A percentile compares a stretch with the other conserved stretches of the same genome.
phyloP scores from a whole-genome alignment of 2,797 vertebrate genomes.

The Crotalus adamanteus region DNA sequence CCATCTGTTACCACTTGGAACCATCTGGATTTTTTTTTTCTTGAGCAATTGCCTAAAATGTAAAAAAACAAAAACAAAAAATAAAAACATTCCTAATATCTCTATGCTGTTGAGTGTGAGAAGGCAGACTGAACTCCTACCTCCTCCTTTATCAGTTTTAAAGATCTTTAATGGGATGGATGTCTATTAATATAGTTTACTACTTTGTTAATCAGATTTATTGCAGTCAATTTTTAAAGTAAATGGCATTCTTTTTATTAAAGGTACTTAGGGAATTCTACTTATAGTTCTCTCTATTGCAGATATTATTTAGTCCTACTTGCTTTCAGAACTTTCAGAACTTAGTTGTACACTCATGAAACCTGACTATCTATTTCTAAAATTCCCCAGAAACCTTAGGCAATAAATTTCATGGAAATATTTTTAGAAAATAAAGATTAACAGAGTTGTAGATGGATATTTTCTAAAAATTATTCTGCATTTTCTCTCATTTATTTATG shows the following conservation, averaged over 20 bases:
- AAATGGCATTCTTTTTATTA: not conserved
- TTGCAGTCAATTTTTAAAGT: not conserved
- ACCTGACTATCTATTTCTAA: not conserved
- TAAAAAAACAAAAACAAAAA: not conserved
- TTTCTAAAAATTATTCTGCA: not conserved
- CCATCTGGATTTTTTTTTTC: not conserved
- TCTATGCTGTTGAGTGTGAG: constrained; percentile 18
- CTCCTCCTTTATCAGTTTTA: constrained; percentile 1
- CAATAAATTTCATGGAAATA: not conserved
- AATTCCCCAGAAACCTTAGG: not conserved
- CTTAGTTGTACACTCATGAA: not conserved
- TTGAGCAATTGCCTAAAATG: not conserved
- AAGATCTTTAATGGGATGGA: constrained; percentile 10
- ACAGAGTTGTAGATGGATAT: not conserved
- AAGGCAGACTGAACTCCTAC: constrained; percentile 44
- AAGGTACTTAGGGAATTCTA: not conserved
- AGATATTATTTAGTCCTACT: not conserved
- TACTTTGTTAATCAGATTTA: not conserved
- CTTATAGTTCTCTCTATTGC: not conserved
- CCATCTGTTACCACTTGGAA: not conserved
- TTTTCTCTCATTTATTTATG: not conserved
- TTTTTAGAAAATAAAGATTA: not conserved
- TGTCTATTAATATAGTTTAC: not conserved
- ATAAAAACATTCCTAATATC: not conserved
- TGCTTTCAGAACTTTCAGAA: not conserved